A percentile compares a stretch with the other conserved stretches of the same genome.
These are phyloP conservation scores for Gallinago solitaria DNA, from an alignment of 2,797 vertebrate genomes.

Conservation along the genomic window DNA sequence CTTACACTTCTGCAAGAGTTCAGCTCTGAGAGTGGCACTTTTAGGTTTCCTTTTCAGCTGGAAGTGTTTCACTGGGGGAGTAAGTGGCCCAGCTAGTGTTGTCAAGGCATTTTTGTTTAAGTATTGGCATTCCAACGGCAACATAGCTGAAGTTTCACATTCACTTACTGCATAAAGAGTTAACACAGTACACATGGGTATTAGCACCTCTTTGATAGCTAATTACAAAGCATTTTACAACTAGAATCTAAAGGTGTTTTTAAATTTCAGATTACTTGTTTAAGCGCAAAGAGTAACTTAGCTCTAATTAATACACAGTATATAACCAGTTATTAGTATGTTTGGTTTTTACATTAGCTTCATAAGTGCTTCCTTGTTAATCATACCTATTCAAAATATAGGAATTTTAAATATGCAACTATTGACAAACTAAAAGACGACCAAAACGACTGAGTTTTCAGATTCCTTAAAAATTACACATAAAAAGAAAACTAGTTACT, in stretches of 20 bases:
- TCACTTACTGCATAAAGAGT: slow-evolving; percentile 85
- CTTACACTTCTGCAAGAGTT: slow-evolving; percentile 98
- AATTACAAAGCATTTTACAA: neutral
- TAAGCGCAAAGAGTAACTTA: neutral
- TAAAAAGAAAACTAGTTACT: neutral
- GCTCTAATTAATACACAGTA: neutral
- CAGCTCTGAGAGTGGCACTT: slow-evolving; percentile 95
- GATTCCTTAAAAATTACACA: neutral
- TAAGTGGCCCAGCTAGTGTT: slow-evolving; percentile 93
- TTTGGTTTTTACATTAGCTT: neutral
- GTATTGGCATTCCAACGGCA: slow-evolving; percentile 97
- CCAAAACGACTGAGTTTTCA: neutral
- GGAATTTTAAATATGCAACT: neutral
- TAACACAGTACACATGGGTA: slow-evolving; percentile 20
- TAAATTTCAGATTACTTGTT: neutral
- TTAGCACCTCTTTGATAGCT: slow-evolving; percentile 7
- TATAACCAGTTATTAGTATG: neutral
- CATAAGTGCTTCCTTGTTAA: neutral
- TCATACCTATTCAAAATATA: neutral
- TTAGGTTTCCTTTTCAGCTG: slow-evolving; percentile 98
- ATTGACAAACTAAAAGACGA: neutral
- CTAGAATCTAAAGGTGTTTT: neutral
- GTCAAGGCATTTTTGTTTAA: slow-evolving; percentile 97
- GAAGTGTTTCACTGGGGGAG: slow-evolving; percentile 96
- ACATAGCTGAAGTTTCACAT: slow-evolving; percentile 95